Conservation (phyloP, 2,113 vertebrate genomes). For the Sarotherodon lohbergeri region DNA sequence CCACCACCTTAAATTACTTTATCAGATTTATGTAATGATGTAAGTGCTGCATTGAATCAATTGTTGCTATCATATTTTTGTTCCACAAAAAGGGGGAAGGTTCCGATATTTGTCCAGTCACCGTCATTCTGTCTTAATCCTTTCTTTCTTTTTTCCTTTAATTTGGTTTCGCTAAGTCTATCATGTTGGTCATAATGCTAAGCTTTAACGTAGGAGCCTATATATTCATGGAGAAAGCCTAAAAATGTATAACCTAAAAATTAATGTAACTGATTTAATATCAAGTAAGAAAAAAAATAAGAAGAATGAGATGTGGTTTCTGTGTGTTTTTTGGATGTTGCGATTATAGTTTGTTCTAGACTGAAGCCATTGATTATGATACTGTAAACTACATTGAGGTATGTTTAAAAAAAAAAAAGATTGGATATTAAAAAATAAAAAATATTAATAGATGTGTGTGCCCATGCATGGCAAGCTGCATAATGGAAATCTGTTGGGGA, state of each 20-base stretch:
- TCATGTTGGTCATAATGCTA: slow-evolving; percentile 78
- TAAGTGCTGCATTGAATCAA: slow-evolving; percentile 68
- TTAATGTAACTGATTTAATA: slow-evolving; percentile 73
- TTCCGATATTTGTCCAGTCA: slow-evolving; percentile 65
- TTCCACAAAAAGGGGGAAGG: slow-evolving; percentile 30
- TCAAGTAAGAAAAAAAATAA: slow-evolving; percentile 61
- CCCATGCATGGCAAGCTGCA: slow-evolving; percentile 36
- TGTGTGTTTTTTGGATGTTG: slow-evolving; percentile 66
- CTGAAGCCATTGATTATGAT: slow-evolving; percentile 64
- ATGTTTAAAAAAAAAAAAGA: slow-evolving; percentile 44
- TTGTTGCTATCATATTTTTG: slow-evolving; percentile 66
- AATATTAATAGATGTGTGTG: slow-evolving; percentile 17
- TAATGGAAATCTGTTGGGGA: neutral
- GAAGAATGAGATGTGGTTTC: slow-evolving; percentile 77
- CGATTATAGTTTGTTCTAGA: slow-evolving; percentile 68
- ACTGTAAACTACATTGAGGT: slow-evolving; percentile 43
- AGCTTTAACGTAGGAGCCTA: slow-evolving; percentile 84
- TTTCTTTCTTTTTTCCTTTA: slow-evolving; percentile 40
- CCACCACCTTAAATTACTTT: slow-evolving; percentile 69
- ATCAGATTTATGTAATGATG: slow-evolving; percentile 71
- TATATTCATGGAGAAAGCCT: slow-evolving; percentile 81
- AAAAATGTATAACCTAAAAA: slow-evolving; percentile 77
- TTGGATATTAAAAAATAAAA: slow-evolving; percentile 44
- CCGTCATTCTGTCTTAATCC: slow-evolving; percentile 69
- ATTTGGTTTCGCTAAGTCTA: slow-evolving; percentile 58